Evolutionary conservation across 1,140 invertebrate species (phyloP), one percentile per base, ranked within the genome.

Genomic region (Eurosta solidaginis): DNA sequence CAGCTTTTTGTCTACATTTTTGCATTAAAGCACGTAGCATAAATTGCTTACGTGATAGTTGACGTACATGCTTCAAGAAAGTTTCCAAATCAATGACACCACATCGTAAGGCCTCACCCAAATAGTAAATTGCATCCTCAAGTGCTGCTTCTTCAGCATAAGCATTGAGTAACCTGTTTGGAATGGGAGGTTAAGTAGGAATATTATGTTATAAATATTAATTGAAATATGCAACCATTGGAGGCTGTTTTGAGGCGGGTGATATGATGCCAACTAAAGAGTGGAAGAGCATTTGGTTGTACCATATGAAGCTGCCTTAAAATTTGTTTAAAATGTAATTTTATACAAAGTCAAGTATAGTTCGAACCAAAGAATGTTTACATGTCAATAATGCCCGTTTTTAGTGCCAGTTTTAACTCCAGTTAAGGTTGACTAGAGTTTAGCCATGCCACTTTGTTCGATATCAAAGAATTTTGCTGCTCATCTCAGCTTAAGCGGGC

Each of bases 121-220:
- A 93, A 88, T 97, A 98, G 88, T 99, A 99, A 83, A 99, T 98
- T 74, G 97, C 95, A 91, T 99, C 98, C 90, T 99, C 98, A 68
- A 96, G 94, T 12, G 98, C 97, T 82, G 97, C 96, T 90, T 99
- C 98, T 89, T 99, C 97, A 73, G 97, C 96, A 92, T 96, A 99
- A 42, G 96, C 93, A 89, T 96, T 96, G 40, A 99, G 88, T 85
- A 99, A 92, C n/a, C n/a, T n/a, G n/a, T 86, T 95, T 96, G 82
- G 1, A 83, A 73, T 77, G n/a, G 44, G 10, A 52, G 2, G 9
- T 14, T 89, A 81, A 82, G 79, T 78, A 77, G 63, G 40, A 78
- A 79, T 73, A 45, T 42, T 74, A n/a, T 27, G 27, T 49, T 29
- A 29, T 25, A 20, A 44, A 27, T 20, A 44, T 14, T 29, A n/a